phyloP scores from a whole-genome alignment of 2,888 invertebrate genomes.

The Oscheius sp. region DNA sequence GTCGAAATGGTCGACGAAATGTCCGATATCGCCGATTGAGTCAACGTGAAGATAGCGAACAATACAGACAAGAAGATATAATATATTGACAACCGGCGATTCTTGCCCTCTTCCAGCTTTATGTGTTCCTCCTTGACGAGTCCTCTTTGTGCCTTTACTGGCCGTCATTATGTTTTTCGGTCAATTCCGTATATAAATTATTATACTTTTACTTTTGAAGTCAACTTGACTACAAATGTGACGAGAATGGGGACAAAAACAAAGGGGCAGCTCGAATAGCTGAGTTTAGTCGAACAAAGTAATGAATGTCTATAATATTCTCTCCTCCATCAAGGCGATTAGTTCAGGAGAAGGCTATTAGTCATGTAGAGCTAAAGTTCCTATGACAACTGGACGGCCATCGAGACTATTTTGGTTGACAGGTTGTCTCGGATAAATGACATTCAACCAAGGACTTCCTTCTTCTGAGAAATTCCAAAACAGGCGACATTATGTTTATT shows the following conservation, averaged over 20 bases:
- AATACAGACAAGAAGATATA: slow-evolving; percentile 14
- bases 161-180: background rate
- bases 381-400: slow-evolving; percentile 21
- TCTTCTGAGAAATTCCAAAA: background rate
- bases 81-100: background rate
- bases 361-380: slow-evolving; percentile 4
- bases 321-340: too few relatives aligned
- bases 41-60: slow-evolving; percentile 41
- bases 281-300: background rate
- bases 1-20: slow-evolving; percentile 42
- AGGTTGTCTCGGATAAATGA: background rate
- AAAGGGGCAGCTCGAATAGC: background rate
- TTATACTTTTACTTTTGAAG: too few relatives aligned
- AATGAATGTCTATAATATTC: too few relatives aligned
- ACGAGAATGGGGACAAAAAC: background rate
- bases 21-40: slow-evolving; percentile 53
- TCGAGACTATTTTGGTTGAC: background rate
- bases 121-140: background rate
- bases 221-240: background rate
- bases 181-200: too few relatives aligned
- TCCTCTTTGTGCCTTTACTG: slow-evolving; percentile 21
- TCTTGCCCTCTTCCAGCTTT: background rate
- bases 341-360: background rate
- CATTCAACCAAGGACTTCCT: background rate
- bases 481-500: slow-evolving; percentile 8